Evolutionary conservation across 53 echinoderm and acorn worm genomes (phyloP).

Genomic region (Patiria pectinifera): DNA sequence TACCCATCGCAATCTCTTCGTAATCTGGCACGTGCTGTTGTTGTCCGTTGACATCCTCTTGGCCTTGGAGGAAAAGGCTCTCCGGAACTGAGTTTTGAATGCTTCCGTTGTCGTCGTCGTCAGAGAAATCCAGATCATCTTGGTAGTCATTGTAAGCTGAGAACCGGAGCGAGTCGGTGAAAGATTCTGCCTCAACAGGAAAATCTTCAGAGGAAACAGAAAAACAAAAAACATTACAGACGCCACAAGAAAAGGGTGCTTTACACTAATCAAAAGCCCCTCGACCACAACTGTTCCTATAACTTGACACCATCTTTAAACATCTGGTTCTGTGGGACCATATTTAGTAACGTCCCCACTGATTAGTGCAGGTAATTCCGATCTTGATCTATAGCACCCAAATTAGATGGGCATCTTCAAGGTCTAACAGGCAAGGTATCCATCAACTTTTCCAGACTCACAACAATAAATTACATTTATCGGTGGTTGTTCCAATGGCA

Average conservation of each 20-base stretch:
- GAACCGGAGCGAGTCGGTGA: conserved; percentile 58
- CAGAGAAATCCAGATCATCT: conserved; percentile 72
- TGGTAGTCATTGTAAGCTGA: conserved; percentile 66
- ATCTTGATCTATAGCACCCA: too few species aligned
- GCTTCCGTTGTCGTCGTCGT: conserved; percentile 60
- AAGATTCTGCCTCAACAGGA: conserved; percentile 55
- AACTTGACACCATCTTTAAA: too few species aligned
- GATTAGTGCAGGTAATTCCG: too few species aligned
- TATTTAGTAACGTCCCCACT: too few species aligned
- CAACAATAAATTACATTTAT: too few species aligned
- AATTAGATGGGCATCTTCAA: too few species aligned
- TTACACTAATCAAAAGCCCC: too few species aligned
- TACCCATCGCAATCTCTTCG: conserved; percentile 62
- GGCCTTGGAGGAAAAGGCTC: conserved; percentile 33
- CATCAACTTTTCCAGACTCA: too few species aligned
- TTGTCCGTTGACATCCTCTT: neutral
- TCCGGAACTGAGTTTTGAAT: conserved; percentile 55
- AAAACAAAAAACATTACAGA: neutral
- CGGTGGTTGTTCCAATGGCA: too few species aligned
- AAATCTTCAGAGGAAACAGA: conserved; percentile 23
- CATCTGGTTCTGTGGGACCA: too few species aligned
- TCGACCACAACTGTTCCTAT: too few species aligned
- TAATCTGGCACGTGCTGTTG: conserved; percentile 23
- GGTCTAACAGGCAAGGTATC: too few species aligned
- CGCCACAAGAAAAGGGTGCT: neutral